Evolutionary conservation across 2,888 invertebrate species (phyloP).

Genomic region (Scaptomyza polygonia): DNA sequence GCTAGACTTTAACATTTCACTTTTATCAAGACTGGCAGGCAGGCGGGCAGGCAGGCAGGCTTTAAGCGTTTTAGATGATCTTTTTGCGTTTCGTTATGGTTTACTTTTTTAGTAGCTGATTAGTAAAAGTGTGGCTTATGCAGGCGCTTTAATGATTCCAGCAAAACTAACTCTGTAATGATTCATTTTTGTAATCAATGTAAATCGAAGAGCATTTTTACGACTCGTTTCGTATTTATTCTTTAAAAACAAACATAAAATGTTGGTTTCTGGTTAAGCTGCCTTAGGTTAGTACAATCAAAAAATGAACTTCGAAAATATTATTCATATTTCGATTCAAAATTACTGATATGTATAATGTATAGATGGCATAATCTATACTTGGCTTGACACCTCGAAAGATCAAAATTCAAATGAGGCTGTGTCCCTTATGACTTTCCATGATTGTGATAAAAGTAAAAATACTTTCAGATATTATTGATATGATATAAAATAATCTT

Average conservation of each 20-base stretch:
- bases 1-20: slow-evolving; percentile 83
- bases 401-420: not conserved
- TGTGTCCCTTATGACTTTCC: not conserved
- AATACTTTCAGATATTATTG: not conserved
- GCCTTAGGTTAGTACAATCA: too few relatives aligned
- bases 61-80: slow-evolving; percentile 27
- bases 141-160: slow-evolving; percentile 23
- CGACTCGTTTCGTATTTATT: not conserved
- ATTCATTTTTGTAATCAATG: slow-evolving; percentile 16
- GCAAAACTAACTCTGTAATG: slow-evolving; percentile 42
- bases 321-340: not conserved
- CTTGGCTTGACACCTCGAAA: not conserved
- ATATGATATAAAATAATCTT: not conserved
- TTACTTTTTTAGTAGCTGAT: slow-evolving; percentile 35
- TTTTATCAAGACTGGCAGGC: slow-evolving; percentile 47
- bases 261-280: too few relatives aligned
- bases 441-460: not conserved
- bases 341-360: not conserved
- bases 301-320: not conserved
- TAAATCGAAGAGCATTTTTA: slow-evolving; percentile 12
- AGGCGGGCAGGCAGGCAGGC: slow-evolving; percentile 30
- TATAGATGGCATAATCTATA: not conserved
- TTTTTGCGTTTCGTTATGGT: slow-evolving; percentile 2
- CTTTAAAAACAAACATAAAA: too few relatives aligned
- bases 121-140: slow-evolving; percentile 29